phyloP scores from a whole-genome alignment of 2,888 invertebrate genomes.

The Xylocampa areola region DNA sequence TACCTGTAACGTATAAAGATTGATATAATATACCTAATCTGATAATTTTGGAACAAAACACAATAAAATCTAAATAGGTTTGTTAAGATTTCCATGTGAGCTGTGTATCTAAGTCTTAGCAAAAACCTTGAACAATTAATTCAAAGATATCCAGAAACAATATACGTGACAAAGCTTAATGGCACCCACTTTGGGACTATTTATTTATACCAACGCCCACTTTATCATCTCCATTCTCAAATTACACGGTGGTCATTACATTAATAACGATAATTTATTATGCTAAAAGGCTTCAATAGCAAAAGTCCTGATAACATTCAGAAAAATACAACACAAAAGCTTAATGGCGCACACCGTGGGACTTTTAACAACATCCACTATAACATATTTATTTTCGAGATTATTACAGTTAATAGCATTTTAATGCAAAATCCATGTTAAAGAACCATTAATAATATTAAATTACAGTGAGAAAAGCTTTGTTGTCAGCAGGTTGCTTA shows the following conservation, averaged over 20 bases:
- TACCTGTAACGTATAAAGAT: conserved; percentile 89
- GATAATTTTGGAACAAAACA: no score
- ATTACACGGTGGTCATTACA: conserved; percentile 29
- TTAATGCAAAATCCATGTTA: conserved; percentile 61
- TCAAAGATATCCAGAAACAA: conserved; percentile 32
- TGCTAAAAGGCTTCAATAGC: conserved; percentile 2
- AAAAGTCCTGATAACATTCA: conserved; percentile 19
- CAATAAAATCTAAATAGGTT: not conserved
- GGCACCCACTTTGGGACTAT: conserved; percentile 56
- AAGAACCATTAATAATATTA: conserved; percentile 58
- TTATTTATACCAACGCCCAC: conserved; percentile 13
- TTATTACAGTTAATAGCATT: conserved; percentile 57
- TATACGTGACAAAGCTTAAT: conserved; percentile 35
- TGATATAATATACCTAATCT: not conserved
- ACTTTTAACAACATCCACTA: conserved; percentile 21
- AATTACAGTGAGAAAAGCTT: conserved; percentile 52
- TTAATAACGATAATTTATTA: conserved; percentile 9
- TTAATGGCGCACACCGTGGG: conserved; percentile 52
- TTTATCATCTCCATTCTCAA: conserved; percentile 26
- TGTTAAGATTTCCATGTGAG: conserved; percentile 15
- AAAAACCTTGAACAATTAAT: conserved; percentile 41
- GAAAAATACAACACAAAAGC: conserved; percentile 7
- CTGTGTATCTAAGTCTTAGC: conserved; percentile 22
- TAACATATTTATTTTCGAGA: not conserved
- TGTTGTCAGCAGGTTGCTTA: conserved; percentile 68